Base-by-base conservation (phyloP, 2,888 invertebrate species). In the Euphydryas editha region DNA sequence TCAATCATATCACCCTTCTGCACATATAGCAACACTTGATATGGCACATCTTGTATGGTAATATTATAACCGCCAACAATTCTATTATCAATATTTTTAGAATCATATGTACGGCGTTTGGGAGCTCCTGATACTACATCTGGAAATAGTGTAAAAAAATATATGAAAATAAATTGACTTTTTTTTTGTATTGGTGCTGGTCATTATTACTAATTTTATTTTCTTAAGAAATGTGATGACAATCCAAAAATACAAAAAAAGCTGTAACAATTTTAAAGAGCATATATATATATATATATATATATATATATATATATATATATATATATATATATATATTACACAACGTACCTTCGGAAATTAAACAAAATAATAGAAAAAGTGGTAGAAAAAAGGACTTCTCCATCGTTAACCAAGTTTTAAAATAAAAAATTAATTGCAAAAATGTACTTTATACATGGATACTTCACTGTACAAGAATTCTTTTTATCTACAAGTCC, bases 21-120 rank as follows among this genome's bases (percentile, higher is more conserved):
- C 10, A 87, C 74, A 51, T 89, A 65, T 51, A 93, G 56, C 58
- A 90, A 93, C 0, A 82, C 88, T 73, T 92, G 92, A 72, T 90
- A 86, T 0, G 93, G 92, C 8, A 81, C 79, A 49, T 76, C 74
- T 46, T 86, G 78, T 18, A 87, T 88, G 0, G 84, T 84, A 0
- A 89, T 84, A 37, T 81, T 81, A 59, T 78, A 78, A 0, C 93
- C 93, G 1, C 92, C 93, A 0, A 93, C 92, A 37, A 93, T 92
- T 69, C 84, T 87, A 1, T 79, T 79, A 21, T 76, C 78, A 13
- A 56, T 61, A 44, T 64, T 66, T 37, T 54, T n/a, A 20, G 69
- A 62, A 13, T 77, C 75, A 2, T 68, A 7, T 49, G 13, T 15
- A 24, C 24, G 15, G 13, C 49, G 21, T 21, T 15, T 15, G 21